phyloP scores from a whole-genome alignment of 2,888 invertebrate species.

The Phyto melanocephala region DNA sequence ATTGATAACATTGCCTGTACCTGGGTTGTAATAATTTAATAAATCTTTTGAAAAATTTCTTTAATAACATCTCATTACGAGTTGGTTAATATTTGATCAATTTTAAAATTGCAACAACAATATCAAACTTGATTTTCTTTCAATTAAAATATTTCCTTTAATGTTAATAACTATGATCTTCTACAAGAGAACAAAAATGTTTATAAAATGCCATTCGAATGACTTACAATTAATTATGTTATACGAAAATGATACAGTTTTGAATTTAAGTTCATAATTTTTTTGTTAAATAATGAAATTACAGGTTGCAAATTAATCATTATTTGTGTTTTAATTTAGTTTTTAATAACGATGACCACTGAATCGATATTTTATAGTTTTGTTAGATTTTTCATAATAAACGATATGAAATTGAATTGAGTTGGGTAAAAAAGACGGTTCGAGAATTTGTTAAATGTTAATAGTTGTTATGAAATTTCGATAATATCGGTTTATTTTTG shows the following conservation, averaged over 20 bases:
- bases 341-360: constrained; percentile 77
- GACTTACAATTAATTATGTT: constrained; percentile 44
- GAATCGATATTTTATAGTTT: constrained; percentile 78
- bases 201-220: constrained; percentile 56
- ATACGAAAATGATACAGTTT: constrained; percentile 50
- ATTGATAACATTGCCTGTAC: too few relatives aligned
- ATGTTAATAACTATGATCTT: constrained; percentile 59
- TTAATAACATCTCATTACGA: too few relatives aligned
- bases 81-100: too few relatives aligned
- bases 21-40: too few relatives aligned
- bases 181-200: constrained; percentile 60
- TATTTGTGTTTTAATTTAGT: constrained; percentile 22
- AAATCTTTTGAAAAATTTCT: too few relatives aligned
- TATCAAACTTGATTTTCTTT: too few relatives aligned
- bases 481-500: constrained; percentile 70
- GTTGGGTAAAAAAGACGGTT: neutral
- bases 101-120: too few relatives aligned
- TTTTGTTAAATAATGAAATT: constrained; percentile 18
- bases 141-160: constrained; percentile 55
- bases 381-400: constrained; percentile 57
- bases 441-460: constrained; percentile 49
- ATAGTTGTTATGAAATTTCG: constrained; percentile 74
- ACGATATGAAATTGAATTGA: constrained; percentile 65
- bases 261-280: neutral
- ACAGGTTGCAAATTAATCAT: constrained; percentile 36